These are phyloP conservation scores for Lutjanus argentimaculatus DNA, from an alignment of 2,797 vertebrate genomes.

Conservation along the genomic window DNA sequence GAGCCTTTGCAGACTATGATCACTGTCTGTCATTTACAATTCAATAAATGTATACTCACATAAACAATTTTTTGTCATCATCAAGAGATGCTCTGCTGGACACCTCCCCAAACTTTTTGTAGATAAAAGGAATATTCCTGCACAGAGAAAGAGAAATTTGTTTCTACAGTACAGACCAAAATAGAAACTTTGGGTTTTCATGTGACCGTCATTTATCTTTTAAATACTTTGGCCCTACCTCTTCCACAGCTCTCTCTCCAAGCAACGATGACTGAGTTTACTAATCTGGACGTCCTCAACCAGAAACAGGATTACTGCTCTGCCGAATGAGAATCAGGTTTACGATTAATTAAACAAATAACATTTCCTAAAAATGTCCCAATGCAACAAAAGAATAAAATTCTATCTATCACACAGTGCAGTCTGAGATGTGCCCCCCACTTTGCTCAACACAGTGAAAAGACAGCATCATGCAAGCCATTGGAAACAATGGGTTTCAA, in stretches of 20 bases:
- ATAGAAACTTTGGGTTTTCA: neutral
- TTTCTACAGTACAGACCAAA: neutral
- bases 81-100: slow-evolving; percentile 8
- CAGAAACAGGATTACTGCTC: slow-evolving; percentile 33
- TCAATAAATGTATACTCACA: slow-evolving; percentile 16
- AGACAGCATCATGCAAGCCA: too few relatives aligned
- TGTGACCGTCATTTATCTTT: too few relatives aligned
- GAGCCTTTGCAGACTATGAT: too few relatives aligned
- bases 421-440: too few relatives aligned
- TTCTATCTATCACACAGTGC: too few relatives aligned
- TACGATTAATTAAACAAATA: neutral
- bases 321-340: neutral
- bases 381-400: too few relatives aligned
- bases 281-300: neutral
- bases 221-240: neutral
- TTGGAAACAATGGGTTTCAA: too few relatives aligned
- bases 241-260: slow-evolving; percentile 17
- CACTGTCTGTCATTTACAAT: neutral
- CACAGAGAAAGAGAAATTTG: neutral
- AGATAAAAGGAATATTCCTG: slow-evolving; percentile 31
- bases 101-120: slow-evolving; percentile 29
- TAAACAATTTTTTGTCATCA: slow-evolving; percentile 21
- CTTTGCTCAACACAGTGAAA: too few relatives aligned
- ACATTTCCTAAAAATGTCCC: too few relatives aligned
- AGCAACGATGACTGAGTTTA: neutral